Evolutionary conservation across 2,888 invertebrate genomes (phyloP).

Genomic region (Tyria jacobaeae): DNA sequence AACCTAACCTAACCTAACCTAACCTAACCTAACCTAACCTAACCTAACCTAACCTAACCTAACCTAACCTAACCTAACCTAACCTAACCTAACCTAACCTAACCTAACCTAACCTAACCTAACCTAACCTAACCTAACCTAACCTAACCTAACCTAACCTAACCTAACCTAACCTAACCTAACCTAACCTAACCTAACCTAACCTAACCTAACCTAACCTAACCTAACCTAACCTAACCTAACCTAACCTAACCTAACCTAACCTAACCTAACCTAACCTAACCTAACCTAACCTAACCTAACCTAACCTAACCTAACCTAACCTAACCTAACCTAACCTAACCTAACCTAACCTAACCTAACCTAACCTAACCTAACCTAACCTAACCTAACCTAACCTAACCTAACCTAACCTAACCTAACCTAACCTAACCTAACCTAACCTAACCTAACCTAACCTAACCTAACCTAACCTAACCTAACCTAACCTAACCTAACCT

Average conservation of each 20-base stretch:
- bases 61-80: conserved; percentile 10
- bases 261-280: conserved; percentile 26
- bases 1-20: not conserved
- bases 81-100: conserved; percentile 17
- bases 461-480: conserved; percentile 28
- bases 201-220: conserved; percentile 22
- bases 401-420: conserved; percentile 30
- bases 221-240: conserved; percentile 26
- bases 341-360: conserved; percentile 21
- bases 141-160: conserved; percentile 17
- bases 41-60: conserved; percentile 1
- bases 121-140: conserved; percentile 20
- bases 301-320: conserved; percentile 21
- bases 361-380: not conserved
- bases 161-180: conserved; percentile 19
- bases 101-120: conserved; percentile 20
- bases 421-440: conserved; percentile 28
- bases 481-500: conserved; percentile 18
- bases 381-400: conserved; percentile 20
- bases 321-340: conserved; percentile 5
- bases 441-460: conserved; percentile 30
- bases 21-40: not conserved
- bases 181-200: conserved; percentile 23
- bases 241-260: conserved; percentile 27
- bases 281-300: conserved; percentile 26